Percentiles rank a stretch among this genome's conserved stretches.
phyloP scores from a whole-genome alignment of 2,113 vertebrate species.

The Acrocephalus arundinaceus region DNA sequence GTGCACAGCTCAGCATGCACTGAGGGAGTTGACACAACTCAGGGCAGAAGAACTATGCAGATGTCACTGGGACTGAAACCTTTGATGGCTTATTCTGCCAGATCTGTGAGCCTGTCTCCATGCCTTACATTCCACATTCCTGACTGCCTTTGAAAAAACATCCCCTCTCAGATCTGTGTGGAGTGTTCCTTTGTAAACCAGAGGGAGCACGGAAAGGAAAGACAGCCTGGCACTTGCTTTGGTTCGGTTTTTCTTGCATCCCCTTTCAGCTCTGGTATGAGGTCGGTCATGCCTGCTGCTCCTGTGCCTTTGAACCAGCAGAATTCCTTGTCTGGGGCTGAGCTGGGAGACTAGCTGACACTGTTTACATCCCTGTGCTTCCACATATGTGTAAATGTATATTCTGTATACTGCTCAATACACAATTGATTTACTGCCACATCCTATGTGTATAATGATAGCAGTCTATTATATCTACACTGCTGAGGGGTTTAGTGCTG shows the following conservation, averaged over 20 bases:
- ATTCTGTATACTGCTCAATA: neutral
- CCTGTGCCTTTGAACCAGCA: neutral
- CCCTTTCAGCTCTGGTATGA: neutral
- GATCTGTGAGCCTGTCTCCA: neutral
- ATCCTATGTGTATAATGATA: neutral
- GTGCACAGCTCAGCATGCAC: neutral
- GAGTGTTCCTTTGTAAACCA: neutral
- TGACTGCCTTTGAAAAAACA: neutral
- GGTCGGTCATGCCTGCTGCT: neutral
- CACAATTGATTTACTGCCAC: neutral
- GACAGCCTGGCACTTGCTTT: neutral
- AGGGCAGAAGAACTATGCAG: neutral
- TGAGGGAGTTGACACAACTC: rapidly evolving
- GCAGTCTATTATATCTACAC: neutral
- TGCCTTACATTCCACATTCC: neutral
- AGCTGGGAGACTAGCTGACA: neutral
- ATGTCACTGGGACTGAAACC: neutral
- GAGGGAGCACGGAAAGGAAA: neutral
- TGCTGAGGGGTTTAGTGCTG: neutral
- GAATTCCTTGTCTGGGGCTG: neutral
- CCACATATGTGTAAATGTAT: neutral
- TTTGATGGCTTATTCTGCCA: neutral
- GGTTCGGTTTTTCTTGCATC: neutral
- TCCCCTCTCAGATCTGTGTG: neutral
- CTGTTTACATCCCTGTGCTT: neutral